Base-by-base conservation (phyloP, 2,888 invertebrate genomes). In the Morpho achilles region DNA sequence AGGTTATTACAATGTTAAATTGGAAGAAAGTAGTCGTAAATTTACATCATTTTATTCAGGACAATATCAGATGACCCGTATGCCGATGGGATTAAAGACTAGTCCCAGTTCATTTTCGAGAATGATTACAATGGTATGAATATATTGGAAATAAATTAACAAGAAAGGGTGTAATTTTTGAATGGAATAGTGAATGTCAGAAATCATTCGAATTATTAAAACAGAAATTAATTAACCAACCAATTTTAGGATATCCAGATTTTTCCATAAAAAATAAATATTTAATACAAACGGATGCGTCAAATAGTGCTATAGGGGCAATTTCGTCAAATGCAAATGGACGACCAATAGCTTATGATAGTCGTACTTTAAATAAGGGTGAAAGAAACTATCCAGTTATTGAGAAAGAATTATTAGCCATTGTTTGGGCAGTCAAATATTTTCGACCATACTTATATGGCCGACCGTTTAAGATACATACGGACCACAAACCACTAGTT, bases 121-220 rank as follows among this genome's bases (percentile, higher is more conserved):
- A 6, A 23, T 59, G 4, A 66, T 64, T 58, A 53, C 55, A 44
- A 41, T 64, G 10, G 62, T n/a, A n/a, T n/a, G n/a, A n/a, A n/a
- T n/a, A n/a, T n/a, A n/a, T n/a, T n/a, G n/a, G n/a, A n/a, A 67
- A 66, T 61, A 59, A 63, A 10, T 59, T 68, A 56, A 54, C 54
- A 49, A 50, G 57, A 7, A 67, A 67, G 61, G 43, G 60, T 59
- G 39, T 32, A 32, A 9, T 10, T 7, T 70, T 69, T 58, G 43
- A 44, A 8, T 67, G 65, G 66, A 48, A 50, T 39, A 7, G 50
- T n/a, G 47, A 67, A 54, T 67, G 66, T 41, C 54, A 67, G 52
- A 52, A 63, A 47, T 47, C 59, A 48, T 67, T 67, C 58, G 53
- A 60, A 53, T 46, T 32, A 45, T 53, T 67, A 23, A 66, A 64